Evolutionary conservation across 2,113 vertebrate genomes (phyloP).

Genomic region (Cisticola juncidis): DNA sequence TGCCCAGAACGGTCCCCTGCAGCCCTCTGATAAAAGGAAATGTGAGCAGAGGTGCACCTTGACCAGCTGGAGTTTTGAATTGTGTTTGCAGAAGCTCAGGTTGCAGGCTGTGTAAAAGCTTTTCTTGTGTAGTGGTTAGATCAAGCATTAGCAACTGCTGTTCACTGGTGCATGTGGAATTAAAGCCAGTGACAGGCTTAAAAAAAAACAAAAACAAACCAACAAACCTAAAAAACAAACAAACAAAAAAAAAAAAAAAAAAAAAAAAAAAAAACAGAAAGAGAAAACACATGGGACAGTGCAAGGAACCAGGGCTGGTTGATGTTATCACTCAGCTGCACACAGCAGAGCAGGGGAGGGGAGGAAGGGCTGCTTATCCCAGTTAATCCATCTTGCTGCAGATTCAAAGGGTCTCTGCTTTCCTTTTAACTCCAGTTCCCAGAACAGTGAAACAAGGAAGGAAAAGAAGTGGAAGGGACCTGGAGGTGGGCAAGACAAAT

Average conservation of each 20-base stretch:
- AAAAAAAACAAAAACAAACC: neutral
- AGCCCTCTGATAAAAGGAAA: conserved; percentile 11
- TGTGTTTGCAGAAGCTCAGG: conserved; percentile 45
- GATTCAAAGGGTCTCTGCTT: neutral
- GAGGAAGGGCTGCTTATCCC: neutral
- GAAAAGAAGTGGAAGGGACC: conserved; percentile 3
- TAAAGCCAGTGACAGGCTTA: neutral
- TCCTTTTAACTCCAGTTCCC: conserved; percentile 10
- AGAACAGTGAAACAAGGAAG: neutral
- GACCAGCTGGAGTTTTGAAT: conserved; percentile 25
- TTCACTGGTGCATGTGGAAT: conserved; percentile 24
- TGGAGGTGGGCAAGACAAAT: neutral
- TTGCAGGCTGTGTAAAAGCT: conserved; percentile 35
- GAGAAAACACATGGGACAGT: neutral
- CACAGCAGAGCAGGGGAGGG: neutral
- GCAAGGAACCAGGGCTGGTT: neutral
- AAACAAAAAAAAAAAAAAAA: neutral
- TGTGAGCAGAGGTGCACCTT: conserved; percentile 30
- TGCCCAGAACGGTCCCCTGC: neutral
- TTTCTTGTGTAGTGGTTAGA: neutral
- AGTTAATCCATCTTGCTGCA: neutral
- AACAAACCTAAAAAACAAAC: too few species aligned
- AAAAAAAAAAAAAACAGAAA: neutral
- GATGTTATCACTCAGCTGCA: conserved; percentile 15
- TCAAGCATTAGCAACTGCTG: neutral